Evolutionary conservation across 2,113 vertebrate species (phyloP).

Genomic region (Tetrax tetrax): DNA sequence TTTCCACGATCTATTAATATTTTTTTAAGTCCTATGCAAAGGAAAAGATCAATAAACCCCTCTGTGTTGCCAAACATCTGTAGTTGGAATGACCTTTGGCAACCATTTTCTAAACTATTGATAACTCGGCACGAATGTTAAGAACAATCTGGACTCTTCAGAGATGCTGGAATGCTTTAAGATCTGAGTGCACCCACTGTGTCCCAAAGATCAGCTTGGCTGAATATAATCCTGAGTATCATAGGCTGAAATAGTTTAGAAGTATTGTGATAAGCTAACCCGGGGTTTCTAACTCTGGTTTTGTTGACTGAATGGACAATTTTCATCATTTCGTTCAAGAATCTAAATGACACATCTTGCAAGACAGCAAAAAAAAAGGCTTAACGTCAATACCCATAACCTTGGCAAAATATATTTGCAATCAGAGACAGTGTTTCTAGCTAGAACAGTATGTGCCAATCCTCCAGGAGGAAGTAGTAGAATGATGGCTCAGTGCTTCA

Average conservation of each 20-base stretch:
- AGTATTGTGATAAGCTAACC: neutral
- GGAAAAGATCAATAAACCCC: constrained; percentile 16
- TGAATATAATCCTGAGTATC: neutral
- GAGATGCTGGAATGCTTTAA: neutral
- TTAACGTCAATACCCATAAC: neutral
- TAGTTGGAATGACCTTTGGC: constrained; percentile 38
- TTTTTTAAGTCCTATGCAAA: neutral
- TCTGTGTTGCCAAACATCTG: neutral
- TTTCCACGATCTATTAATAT: neutral
- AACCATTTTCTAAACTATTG: constrained; percentile 45
- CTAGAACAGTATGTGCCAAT: neutral
- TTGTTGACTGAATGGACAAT: neutral
- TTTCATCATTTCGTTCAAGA: neutral
- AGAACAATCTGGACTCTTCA: constrained; percentile 17
- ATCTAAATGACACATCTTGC: neutral
- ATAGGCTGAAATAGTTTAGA: neutral
- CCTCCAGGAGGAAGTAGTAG: neutral
- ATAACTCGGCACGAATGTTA: neutral
- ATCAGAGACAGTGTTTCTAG: neutral
- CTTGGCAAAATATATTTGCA: neutral
- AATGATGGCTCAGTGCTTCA: neutral
- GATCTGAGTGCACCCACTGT: neutral
- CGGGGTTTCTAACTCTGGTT: neutral
- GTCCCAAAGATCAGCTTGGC: neutral
- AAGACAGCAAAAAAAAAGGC: neutral